These are phyloP conservation scores for Octodonta nipae DNA, from an alignment of 2,888 invertebrate genomes.

Conservation along the genomic window DNA sequence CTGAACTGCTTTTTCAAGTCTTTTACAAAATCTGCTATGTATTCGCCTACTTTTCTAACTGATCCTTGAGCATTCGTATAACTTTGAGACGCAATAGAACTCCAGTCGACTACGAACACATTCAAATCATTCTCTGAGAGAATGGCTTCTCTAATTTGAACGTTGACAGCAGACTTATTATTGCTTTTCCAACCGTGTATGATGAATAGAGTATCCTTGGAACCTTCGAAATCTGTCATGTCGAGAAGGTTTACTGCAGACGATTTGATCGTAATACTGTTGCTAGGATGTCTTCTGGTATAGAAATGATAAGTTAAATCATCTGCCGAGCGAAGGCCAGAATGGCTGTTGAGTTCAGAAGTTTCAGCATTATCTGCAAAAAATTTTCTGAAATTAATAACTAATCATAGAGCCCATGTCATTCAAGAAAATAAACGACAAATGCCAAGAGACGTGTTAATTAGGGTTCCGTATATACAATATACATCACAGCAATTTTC, in stretches of 20 bases:
- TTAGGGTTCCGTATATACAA: too few relatives aligned
- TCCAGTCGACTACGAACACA: slow-evolving; percentile 29
- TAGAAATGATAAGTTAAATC: slow-evolving; percentile 17
- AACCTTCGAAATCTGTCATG: slow-evolving; percentile 15
- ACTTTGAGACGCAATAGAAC: slow-evolving; percentile 12
- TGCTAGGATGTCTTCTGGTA: slow-evolving; percentile 15
- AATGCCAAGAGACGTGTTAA: too few relatives aligned
- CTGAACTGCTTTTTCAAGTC: slow-evolving; percentile 7
- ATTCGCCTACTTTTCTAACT: slow-evolving; percentile 19
- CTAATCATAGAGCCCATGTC: too few relatives aligned
- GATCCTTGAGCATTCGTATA: slow-evolving; percentile 16
- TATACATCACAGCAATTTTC: too few relatives aligned
- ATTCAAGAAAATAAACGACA: too few relatives aligned
- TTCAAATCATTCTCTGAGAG: slow-evolving; percentile 21
- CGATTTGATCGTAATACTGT: slow-evolving; percentile 9
- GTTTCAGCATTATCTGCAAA: too few relatives aligned
- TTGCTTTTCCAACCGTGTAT: slow-evolving; percentile 19
- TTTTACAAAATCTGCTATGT: slow-evolving; percentile 19
- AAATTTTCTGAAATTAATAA: too few relatives aligned
- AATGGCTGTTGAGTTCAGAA: too few relatives aligned
- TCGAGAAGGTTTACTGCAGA: slow-evolving; percentile 6
- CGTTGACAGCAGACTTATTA: slow-evolving; percentile 19
- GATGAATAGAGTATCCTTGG: slow-evolving; percentile 21
- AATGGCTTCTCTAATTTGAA: slow-evolving; percentile 17
- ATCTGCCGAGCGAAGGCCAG: too few relatives aligned